phyloP scores from a whole-genome alignment of 2,113 vertebrate species.

The Lethenteron reissneri region DNA sequence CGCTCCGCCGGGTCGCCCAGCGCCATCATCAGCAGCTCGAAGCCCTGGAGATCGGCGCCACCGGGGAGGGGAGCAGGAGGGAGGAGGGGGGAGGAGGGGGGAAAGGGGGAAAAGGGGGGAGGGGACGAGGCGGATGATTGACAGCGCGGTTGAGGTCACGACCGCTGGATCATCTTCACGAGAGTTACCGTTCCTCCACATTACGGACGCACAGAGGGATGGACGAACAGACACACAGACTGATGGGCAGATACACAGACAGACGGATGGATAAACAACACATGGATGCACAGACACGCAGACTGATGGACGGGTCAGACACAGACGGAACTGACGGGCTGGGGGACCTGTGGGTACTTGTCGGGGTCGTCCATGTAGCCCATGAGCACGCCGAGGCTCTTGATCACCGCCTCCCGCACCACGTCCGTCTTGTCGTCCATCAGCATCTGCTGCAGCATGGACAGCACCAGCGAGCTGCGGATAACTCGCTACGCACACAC shows the following conservation, averaged over 20 bases:
- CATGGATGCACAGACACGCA: no score
- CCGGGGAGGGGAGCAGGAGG: background rate
- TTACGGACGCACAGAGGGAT: no score
- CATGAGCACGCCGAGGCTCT: constrained; percentile 93
- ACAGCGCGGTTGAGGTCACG: no score
- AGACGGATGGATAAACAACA: background rate
- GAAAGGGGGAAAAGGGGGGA: no score
- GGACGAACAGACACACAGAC: no score
- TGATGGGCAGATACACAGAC: background rate
- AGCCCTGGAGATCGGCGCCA: constrained; percentile 33
- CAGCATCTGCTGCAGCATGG: constrained; percentile 97
- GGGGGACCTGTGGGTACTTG: constrained; percentile 69
- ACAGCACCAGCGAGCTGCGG: constrained; percentile 53
- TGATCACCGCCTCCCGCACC: constrained; percentile 94
- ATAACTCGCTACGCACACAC: constrained; percentile 21
- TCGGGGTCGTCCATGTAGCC: constrained; percentile 90
- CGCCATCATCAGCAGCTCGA: constrained; percentile 74
- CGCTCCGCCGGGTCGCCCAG: constrained; percentile 77
- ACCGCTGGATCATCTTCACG: no score
- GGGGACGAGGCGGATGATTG: no score
- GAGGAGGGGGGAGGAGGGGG: background rate
- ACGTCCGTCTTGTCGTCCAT: constrained; percentile 91
- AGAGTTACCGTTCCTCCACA: no score
- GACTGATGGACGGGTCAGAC: background rate
- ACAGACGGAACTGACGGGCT: background rate